Evolutionary conservation across 2,797 vertebrate genomes (phyloP).

Genomic region (Enteromius paludinosus): DNA sequence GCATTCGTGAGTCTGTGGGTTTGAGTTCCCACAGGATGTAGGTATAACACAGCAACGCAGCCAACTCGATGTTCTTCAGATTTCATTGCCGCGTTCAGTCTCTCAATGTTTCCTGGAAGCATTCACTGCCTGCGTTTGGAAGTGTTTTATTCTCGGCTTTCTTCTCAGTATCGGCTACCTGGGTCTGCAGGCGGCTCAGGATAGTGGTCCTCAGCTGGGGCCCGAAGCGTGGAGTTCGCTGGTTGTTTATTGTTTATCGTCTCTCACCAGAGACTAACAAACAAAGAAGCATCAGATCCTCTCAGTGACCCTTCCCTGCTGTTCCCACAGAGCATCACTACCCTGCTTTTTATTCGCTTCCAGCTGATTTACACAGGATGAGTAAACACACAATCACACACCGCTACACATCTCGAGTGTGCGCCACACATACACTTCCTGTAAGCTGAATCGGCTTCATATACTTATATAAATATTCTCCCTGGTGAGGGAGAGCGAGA

Average conservation of each 20-base stretch:
- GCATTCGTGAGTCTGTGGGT: background rate
- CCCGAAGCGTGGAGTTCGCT: conserved; percentile 27
- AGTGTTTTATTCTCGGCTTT: conserved; percentile 30
- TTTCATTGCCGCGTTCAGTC: conserved; percentile 3
- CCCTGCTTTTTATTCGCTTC: conserved; percentile 55
- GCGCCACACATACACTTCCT: conserved; percentile 7
- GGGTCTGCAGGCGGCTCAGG: conserved; percentile 16
- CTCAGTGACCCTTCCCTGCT: conserved; percentile 55
- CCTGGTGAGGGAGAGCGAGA: conserved; percentile 38
- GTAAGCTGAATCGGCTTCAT: conserved; percentile 38
- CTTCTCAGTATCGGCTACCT: conserved; percentile 22
- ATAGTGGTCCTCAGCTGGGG: conserved; percentile 26
- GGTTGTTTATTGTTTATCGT: conserved; percentile 47
- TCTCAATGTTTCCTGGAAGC: conserved; percentile 31
- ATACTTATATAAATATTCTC: conserved; percentile 40
- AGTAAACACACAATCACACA: conserved; percentile 36
- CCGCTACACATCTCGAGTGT: conserved; percentile 6
- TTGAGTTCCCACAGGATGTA: background rate
- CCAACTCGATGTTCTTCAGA: background rate
- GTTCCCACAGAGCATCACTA: conserved; percentile 56
- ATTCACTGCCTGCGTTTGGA: conserved; percentile 26
- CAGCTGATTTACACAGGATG: conserved; percentile 48
- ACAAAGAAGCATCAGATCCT: conserved; percentile 48
- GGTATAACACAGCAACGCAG: conserved; percentile 8
- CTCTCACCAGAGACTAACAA: conserved; percentile 47